phyloP scores from a whole-genome alignment of 2,797 vertebrate species.

The Triplophysa bombifrons region DNA sequence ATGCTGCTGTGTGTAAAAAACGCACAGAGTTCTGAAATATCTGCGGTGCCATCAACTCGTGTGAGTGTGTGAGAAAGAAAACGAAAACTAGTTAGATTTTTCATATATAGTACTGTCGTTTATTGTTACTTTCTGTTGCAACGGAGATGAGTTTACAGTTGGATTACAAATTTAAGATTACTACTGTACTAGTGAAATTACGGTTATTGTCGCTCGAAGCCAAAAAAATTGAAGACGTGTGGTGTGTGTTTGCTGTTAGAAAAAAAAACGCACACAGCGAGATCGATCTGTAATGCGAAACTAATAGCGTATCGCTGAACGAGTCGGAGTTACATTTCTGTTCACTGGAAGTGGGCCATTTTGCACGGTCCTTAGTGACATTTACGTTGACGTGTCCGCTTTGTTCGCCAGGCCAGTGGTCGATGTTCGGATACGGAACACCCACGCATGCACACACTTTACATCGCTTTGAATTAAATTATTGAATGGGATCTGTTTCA shows the following conservation, averaged over 20 bases:
- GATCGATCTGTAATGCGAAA: not conserved
- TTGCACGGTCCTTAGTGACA: not conserved
- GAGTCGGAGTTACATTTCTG: not conserved
- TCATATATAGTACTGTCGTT: conserved; percentile 4
- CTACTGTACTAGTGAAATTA: conserved; percentile 61
- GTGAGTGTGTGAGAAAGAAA: conserved; percentile 34
- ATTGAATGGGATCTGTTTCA: conserved; percentile 52
- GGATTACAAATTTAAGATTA: conserved; percentile 59
- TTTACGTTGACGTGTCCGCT: conserved; percentile 17
- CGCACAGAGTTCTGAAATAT: conserved; percentile 44
- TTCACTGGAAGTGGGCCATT: conserved; percentile 9
- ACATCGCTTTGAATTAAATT: conserved; percentile 33
- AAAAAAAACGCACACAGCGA: not conserved
- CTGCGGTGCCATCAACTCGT: conserved; percentile 1
- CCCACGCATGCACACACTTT: conserved; percentile 3
- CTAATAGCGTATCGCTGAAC: not conserved
- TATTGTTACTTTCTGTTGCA: conserved; percentile 30
- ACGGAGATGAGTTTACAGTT: conserved; percentile 68
- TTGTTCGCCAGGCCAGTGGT: conserved; percentile 47
- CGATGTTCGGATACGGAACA: conserved; percentile 44
- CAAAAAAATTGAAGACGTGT: conserved; percentile 64
- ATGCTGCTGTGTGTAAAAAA: conserved; percentile 42
- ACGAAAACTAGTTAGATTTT: conserved; percentile 17
- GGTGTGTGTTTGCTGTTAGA: not conserved
- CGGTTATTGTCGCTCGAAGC: conserved; percentile 70